phyloP scores from a whole-genome alignment of 2,888 invertebrate genomes.

The Fragum whitleyi region DNA sequence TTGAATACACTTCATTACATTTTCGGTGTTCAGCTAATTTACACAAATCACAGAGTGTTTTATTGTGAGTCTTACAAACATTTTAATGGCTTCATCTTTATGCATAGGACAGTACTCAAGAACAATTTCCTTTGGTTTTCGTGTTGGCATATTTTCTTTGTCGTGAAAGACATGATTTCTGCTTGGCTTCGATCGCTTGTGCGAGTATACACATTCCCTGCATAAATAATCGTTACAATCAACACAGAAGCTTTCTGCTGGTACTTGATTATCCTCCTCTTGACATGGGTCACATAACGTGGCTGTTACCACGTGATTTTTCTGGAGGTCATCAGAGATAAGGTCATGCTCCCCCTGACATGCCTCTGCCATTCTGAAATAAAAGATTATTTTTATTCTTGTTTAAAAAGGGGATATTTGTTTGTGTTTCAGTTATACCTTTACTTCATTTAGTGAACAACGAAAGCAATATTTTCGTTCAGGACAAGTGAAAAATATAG shows the following conservation, averaged over 20 bases:
- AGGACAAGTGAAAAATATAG: too few relatives aligned
- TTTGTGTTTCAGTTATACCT: too few relatives aligned
- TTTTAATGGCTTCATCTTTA: background rate
- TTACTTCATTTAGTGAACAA: too few relatives aligned
- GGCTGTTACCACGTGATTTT: too few relatives aligned
- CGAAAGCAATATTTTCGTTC: too few relatives aligned
- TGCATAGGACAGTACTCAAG: background rate
- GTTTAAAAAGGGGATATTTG: too few relatives aligned
- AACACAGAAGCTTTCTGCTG: background rate
- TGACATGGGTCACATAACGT: background rate
- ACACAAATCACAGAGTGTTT: background rate
- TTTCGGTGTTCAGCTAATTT: background rate
- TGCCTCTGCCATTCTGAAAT: too few relatives aligned
- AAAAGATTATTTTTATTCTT: too few relatives aligned
- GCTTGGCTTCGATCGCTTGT: background rate
- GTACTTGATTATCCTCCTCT: background rate
- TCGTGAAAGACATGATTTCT: constrained; percentile 1
- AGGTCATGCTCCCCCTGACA: too few relatives aligned
- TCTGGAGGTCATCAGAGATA: too few relatives aligned
- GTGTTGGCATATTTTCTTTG: background rate
- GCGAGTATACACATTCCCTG: background rate
- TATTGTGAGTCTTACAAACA: background rate
- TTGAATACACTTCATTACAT: background rate
- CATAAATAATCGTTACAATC: constrained; percentile 4
- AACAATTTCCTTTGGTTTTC: background rate